Conservation (phyloP, 1,140 invertebrate species). For the Hypsibius dujardini region DNA sequence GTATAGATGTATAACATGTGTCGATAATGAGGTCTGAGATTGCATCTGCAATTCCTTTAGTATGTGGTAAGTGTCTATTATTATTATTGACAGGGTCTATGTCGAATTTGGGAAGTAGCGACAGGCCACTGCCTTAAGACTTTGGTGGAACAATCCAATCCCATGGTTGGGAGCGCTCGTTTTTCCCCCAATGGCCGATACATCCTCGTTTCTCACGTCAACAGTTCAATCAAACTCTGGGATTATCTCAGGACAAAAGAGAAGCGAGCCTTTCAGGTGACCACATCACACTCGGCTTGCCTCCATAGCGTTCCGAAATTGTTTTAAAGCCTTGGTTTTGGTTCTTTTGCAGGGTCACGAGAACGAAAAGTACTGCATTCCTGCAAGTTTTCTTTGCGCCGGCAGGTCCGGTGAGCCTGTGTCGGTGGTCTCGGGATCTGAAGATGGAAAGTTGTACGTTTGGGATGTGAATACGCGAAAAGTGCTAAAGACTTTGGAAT, state of each 20-base stretch:
- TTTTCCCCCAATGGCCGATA: slow-evolving; percentile 99
- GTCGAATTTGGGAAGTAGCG: slow-evolving; percentile 96
- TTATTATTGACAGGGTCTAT: background rate
- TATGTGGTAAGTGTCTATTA: background rate
- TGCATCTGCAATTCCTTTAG: background rate
- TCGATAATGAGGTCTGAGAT: background rate
- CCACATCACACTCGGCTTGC: too few species aligned
- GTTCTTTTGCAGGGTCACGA: too few species aligned
- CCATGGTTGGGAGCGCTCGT: slow-evolving; percentile 97
- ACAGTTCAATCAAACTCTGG: slow-evolving; percentile 51
- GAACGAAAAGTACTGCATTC: too few species aligned
- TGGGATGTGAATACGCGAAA: slow-evolving; percentile 99
- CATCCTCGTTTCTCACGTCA: slow-evolving; percentile 73
- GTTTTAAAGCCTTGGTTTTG: too few species aligned
- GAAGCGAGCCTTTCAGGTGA: slow-evolving; percentile 27
- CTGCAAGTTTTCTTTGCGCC: too few species aligned
- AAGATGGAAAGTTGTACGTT: slow-evolving; percentile 96
- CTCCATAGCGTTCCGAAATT: too few species aligned
- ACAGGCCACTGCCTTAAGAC: slow-evolving; percentile 98
- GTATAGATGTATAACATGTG: background rate
- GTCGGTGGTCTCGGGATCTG: slow-evolving; percentile 99
- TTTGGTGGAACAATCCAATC: slow-evolving; percentile 82
- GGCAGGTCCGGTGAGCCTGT: too few species aligned
- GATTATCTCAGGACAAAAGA: slow-evolving; percentile 64
- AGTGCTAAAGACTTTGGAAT: slow-evolving; percentile 88